Evolutionary conservation across 2,113 vertebrate species (phyloP).

Genomic region (Platichthys stellatus): DNA sequence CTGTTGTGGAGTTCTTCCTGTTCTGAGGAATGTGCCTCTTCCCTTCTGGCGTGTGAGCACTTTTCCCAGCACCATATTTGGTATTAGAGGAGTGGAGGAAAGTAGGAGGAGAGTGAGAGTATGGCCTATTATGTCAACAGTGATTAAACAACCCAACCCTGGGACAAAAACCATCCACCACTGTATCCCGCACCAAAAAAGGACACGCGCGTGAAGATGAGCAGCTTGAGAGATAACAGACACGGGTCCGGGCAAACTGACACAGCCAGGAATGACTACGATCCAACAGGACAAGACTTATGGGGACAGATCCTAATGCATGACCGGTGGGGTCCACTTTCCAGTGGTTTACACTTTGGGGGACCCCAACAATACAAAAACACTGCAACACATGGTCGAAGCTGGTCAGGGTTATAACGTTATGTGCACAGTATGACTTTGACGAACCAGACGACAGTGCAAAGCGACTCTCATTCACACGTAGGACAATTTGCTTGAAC

Average conservation of each 20-base stretch:
- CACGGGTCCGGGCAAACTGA: constrained; percentile 50
- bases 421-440: constrained; percentile 6
- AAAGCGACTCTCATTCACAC: constrained; percentile 41
- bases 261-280: constrained; percentile 25
- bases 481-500: constrained; percentile 22
- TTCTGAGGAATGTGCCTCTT: constrained; percentile 82
- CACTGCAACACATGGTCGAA: constrained; percentile 54
- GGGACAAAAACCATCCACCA: constrained; percentile 51
- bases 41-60: constrained; percentile 67
- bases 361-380: constrained; percentile 17
- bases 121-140: constrained; percentile 75
- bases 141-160: constrained; percentile 75
- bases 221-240: constrained; percentile 45
- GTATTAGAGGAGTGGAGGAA: constrained; percentile 79
- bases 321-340: constrained; percentile 1
- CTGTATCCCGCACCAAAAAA: constrained; percentile 72
- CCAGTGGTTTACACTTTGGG: not conserved
- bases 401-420: constrained; percentile 19
- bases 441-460: constrained; percentile 28
- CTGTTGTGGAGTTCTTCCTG: constrained; percentile 73
- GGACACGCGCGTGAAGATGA: constrained; percentile 56
- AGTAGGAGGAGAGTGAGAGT: constrained; percentile 72
- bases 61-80: constrained; percentile 85
- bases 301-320: constrained; percentile 24
- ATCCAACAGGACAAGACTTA: constrained; percentile 18